Base-by-base conservation (phyloP, 53 echinoderm and acorn worm genomes). In the Arbacia lixula region DNA sequence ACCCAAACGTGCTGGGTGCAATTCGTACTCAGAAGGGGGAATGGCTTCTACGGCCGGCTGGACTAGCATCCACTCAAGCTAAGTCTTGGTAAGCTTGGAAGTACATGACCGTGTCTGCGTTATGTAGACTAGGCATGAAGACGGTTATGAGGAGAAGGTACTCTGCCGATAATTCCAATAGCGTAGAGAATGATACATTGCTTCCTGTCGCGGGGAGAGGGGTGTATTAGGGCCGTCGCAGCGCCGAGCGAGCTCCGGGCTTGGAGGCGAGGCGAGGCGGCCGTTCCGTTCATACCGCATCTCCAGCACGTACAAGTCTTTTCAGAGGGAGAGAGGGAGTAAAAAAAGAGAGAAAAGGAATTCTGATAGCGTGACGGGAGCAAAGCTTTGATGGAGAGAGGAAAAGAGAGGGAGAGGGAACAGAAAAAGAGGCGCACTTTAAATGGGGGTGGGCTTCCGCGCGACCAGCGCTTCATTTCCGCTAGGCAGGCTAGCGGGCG, bases 401-500 rank as follows among this genome's bases (percentile, higher is more conserved):
- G 53, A n/a, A n/a, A n/a, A n/a, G n/a, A n/a, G n/a, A n/a, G n/a
- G n/a, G n/a, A n/a, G n/a, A n/a, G n/a, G n/a, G n/a, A n/a, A n/a
- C n/a, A n/a, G n/a, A 75, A 75, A 75, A 36, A 33, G 33, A 32
- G 75, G 53, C 75, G 75, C 53, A 75, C 75, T 75, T 75, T 75
- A 75, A 40, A 75, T 75, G 75, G 75, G 75, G 54, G 75, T 75
- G 32, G 55, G 75, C 75, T 75, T 75, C 75, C 75, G 75, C 9
- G 75, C 31, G 75, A 75, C 75, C 75, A 51, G 75, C 55, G 54
- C 53, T 75, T 75, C 75, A 75, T 75, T 75, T 75, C 75, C 75
- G 75, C 75, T 30, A 54, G 75, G 75, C 75, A 40, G 35, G 75
- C 75, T 75, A 29, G 75, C 53, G 75, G 75, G 53, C 75, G 75